Conservation (phyloP, 2,888 invertebrate species). For the Drosophila peninsularis region DNA sequence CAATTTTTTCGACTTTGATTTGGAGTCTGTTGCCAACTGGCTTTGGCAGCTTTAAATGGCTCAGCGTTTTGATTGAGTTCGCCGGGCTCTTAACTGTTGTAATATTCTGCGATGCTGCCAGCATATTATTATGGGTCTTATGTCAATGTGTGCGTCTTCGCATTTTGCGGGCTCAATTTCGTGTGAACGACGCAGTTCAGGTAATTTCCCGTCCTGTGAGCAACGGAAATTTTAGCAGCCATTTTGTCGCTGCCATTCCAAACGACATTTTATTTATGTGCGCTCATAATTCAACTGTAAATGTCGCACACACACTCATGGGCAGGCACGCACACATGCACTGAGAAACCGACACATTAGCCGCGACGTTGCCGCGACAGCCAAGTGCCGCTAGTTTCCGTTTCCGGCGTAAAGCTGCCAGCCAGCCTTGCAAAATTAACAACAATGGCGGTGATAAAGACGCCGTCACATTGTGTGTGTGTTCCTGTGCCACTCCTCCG, state of each 20-base stretch:
- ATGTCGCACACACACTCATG: constrained; percentile 43
- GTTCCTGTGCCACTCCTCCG: constrained; percentile 13
- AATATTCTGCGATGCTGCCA: constrained; percentile 40
- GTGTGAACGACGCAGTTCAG: constrained; percentile 75
- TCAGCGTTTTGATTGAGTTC: constrained; percentile 49
- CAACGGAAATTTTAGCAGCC: constrained; percentile 70
- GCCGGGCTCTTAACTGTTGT: constrained; percentile 35
- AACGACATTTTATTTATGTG: constrained; percentile 77
- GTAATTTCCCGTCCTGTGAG: constrained; percentile 60
- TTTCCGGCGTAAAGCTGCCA: constrained; percentile 72
- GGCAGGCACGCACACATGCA: constrained; percentile 21
- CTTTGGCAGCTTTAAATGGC: constrained; percentile 58
- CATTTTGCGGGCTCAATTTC: constrained; percentile 61
- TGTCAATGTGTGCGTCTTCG: constrained; percentile 48
- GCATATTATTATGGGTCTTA: constrained; percentile 26
- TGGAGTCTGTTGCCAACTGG: constrained; percentile 24
- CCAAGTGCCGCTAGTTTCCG: constrained; percentile 78
- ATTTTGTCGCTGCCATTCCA: constrained; percentile 67
- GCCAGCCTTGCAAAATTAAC: constrained; percentile 75
- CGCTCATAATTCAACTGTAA: constrained; percentile 77
- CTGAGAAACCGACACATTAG: constrained; percentile 51
- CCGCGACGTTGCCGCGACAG: constrained; percentile 52
- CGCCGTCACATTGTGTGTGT: constrained; percentile 49
- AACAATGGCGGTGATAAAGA: constrained; percentile 80
- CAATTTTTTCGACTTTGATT: neutral